Conservation (phyloP, 2,113 vertebrate species). For the Thryonomys swinderianus region DNA sequence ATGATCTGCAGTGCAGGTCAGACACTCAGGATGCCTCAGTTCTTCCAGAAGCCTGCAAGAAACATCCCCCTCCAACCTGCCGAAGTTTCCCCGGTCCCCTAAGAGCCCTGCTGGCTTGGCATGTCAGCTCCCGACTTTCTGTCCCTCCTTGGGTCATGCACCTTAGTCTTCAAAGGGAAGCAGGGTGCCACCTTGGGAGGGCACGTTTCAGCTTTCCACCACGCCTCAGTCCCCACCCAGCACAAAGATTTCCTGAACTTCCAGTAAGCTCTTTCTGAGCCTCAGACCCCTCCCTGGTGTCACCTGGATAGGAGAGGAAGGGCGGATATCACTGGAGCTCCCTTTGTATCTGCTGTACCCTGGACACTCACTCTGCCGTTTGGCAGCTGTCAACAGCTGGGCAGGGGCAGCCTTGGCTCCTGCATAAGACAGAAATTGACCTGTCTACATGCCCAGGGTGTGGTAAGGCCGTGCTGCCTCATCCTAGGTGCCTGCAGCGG, state of each 20-base stretch:
- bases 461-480: neutral
- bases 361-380: neutral
- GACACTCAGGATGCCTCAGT: neutral
- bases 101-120: neutral
- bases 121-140: neutral
- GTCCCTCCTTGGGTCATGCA: rapidly evolving
- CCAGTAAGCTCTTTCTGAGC: no score
- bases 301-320: neutral
- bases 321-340: neutral
- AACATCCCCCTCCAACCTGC: neutral
- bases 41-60: neutral
- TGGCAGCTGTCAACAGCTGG: neutral
- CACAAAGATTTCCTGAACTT: neutral
- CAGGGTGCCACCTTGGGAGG: no score
- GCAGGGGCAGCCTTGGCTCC: neutral
- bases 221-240: no score
- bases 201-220: neutral
- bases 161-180: neutral
- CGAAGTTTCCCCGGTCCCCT: neutral
- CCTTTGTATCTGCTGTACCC: no score
- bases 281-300: neutral
- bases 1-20: no score
- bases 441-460: neutral
- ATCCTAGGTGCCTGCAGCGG: neutral
- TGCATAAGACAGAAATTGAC: neutral